These are phyloP conservation scores for Anthrax anthrax DNA, from an alignment of 2,888 invertebrate genomes.

Conservation along the genomic window DNA sequence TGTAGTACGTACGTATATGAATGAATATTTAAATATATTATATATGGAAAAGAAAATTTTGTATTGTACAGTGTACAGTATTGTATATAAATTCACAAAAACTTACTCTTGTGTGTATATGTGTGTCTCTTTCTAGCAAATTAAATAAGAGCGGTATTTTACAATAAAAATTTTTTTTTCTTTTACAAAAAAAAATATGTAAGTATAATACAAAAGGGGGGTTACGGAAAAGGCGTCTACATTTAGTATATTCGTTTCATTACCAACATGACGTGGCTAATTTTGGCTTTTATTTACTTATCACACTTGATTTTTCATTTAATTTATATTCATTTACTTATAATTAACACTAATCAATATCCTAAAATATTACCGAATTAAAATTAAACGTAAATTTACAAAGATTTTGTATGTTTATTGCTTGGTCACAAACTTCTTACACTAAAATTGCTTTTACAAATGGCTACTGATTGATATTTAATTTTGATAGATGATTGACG, in stretches of 20 bases:
- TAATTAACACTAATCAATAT: background rate
- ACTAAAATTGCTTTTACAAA: background rate
- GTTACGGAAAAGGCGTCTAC: conserved; percentile 14
- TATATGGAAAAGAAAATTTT: too few species aligned
- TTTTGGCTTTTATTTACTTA: conserved; percentile 5
- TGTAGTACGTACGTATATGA: too few species aligned
- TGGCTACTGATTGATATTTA: too few species aligned
- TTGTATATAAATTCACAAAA: too few species aligned
- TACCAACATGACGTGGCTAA: conserved; percentile 17
- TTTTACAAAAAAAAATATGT: background rate
- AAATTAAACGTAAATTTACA: background rate
- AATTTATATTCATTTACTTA: background rate
- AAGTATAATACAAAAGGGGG: background rate
- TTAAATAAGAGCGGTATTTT: background rate
- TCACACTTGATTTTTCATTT: background rate
- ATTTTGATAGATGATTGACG: too few species aligned
- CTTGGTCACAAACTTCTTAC: background rate
- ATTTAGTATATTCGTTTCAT: conserved; percentile 11
- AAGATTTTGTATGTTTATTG: background rate
- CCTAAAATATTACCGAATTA: background rate
- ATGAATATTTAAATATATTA: too few species aligned
- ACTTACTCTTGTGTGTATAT: too few species aligned
- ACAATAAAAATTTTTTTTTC: too few species aligned
- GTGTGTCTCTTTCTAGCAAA: background rate
- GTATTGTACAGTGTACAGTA: too few species aligned